Conservation (phyloP, 2,888 invertebrate genomes). For the Lissonota sp. region DNA sequence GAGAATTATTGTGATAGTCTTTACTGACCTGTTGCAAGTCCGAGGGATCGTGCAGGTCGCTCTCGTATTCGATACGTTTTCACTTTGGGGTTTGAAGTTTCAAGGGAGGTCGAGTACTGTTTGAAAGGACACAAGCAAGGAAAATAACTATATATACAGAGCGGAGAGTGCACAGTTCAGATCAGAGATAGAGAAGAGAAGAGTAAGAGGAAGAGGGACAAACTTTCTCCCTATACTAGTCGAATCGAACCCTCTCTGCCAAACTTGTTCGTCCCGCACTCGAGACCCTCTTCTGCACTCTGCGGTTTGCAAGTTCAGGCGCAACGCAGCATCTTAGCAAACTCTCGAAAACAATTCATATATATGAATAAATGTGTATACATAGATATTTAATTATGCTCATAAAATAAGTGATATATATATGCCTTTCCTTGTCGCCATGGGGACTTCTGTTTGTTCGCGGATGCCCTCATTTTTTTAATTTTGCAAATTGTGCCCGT, state of each 20-base stretch:
- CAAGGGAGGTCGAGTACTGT: constrained; percentile 27
- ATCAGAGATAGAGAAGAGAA: neutral
- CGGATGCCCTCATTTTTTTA: too few species aligned
- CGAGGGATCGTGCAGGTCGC: neutral
- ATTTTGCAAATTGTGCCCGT: constrained; percentile 7
- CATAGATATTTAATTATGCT: too few species aligned
- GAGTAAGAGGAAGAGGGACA: constrained; percentile 11
- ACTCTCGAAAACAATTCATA: constrained; percentile 34
- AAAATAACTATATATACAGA: neutral
- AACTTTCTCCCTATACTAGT: constrained; percentile 32
- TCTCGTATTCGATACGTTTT: constrained; percentile 33
- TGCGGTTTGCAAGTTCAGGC: constrained; percentile 44
- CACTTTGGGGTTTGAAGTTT: constrained; percentile 34
- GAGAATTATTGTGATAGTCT: too few species aligned
- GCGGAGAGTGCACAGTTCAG: constrained; percentile 21
- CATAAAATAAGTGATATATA: too few species aligned
- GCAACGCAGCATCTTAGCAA: constrained; percentile 42
- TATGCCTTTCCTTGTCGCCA: too few species aligned
- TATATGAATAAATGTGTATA: neutral
- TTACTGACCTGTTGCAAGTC: constrained; percentile 48
- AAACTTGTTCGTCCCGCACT: constrained; percentile 51
- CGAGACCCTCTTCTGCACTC: constrained; percentile 41
- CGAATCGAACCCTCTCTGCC: constrained; percentile 27
- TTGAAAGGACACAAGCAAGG: constrained; percentile 34
- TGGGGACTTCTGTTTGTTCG: too few species aligned